Base-by-base conservation (phyloP, 2,888 invertebrate species). In the Rhagium mordax region DNA sequence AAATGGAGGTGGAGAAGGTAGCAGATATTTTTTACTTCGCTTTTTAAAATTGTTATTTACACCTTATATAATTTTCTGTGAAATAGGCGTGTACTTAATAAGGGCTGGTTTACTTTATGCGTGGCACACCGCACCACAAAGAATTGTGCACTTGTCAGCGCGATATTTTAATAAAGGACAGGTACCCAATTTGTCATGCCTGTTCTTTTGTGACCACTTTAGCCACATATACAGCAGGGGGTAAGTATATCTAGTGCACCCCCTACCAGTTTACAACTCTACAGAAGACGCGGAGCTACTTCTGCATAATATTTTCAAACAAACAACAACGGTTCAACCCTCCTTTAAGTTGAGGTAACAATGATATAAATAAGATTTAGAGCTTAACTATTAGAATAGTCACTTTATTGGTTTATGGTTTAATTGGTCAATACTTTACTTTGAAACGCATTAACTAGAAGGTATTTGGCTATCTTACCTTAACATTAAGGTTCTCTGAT, bases 331-430 rank as follows among this genome's bases (percentile, higher is more conserved):
- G 57, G 68, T 70, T 60, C 60, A 64, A 74, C 72, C 78, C 76
- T 74, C 61, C 41, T 21, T 51, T 15, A 27, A 33, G 33, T 33
- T 66, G 67, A 55, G 57, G 47, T 64, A 49, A 72, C 66, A 72
- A 70, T 69, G 70, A 70, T 72, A 71, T 29, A 49, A 65, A 74
- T 57, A 24, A 61, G 69, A 64, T 75, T 74, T 70, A 62, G 59
- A 59, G 72, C 71, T 76, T 67, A 57, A 67, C 57, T 61, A n/a
- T 20, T 47, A 20, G 48, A 27, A 16, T n/a, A n/a, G n/a, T n/a
- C 10, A 29, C 0, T 67, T 76, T 72, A 78, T 76, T 64, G 65
- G 69, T 76, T 78, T 78, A 78, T 74, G 78, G 75, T 73, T 72
- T 76, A 76, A 78, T 78, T 73, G 74, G 55, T 29, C 68, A 57